phyloP scores from a whole-genome alignment of 2,113 vertebrate genomes.

The Periophthalmodon schlosseri region DNA sequence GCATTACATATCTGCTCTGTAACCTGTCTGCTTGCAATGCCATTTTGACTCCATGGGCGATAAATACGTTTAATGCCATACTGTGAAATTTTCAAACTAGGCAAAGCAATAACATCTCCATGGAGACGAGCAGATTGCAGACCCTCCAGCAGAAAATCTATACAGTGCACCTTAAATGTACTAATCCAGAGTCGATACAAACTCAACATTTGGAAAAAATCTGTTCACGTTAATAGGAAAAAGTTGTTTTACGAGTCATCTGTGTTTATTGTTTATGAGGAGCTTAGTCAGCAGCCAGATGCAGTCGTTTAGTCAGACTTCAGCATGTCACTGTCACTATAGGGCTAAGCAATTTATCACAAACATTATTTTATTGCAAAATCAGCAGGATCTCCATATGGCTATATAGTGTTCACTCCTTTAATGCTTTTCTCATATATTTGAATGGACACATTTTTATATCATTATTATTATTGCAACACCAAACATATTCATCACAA shows the following conservation, averaged over 20 bases:
- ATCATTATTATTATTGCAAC: too few relatives aligned
- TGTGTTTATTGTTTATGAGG: constrained; percentile 3
- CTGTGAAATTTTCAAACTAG: too few relatives aligned
- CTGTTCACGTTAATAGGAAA: background rate
- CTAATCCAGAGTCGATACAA: background rate
- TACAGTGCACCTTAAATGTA: background rate
- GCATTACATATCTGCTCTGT: too few relatives aligned
- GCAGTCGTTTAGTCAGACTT: background rate
- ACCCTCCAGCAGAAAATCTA: too few relatives aligned
- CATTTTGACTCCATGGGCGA: too few relatives aligned
- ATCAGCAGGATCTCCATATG: constrained; percentile 3
- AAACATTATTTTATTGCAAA: background rate
- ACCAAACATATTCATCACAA: too few relatives aligned
- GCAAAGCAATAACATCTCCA: too few relatives aligned
- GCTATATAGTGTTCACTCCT: background rate
- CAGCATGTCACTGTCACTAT: constrained; percentile 5
- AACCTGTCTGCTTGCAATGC: too few relatives aligned
- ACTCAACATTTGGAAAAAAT: background rate
- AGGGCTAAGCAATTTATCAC: background rate
- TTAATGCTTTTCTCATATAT: background rate
- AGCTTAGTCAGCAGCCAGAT: constrained; percentile 3
- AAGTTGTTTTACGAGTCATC: constrained; percentile 1
- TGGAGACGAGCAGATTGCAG: too few relatives aligned
- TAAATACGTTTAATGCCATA: too few relatives aligned
- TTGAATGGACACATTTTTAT: background rate